A percentile compares a stretch with the other conserved stretches of the same genome.
phyloP scores from a whole-genome alignment of 2,113 vertebrate genomes.

The Zapornia atra region DNA sequence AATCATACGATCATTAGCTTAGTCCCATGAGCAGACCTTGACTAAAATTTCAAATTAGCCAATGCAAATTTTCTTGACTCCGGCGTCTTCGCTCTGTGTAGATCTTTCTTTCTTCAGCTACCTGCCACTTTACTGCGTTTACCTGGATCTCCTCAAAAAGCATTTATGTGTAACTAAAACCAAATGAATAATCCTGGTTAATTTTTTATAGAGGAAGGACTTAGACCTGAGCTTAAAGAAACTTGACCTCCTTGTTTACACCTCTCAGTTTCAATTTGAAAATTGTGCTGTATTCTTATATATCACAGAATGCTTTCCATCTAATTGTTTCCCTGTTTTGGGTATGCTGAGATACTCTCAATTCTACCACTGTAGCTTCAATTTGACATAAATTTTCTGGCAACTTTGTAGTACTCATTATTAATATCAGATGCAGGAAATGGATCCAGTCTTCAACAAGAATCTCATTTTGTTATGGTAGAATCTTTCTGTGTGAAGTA shows the following conservation, averaged over 20 bases:
- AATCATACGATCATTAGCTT: background rate
- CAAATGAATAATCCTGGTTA: background rate
- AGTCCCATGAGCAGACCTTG: background rate
- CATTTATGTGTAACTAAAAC: background rate
- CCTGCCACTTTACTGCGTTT: background rate
- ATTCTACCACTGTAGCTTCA: background rate
- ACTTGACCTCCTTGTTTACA: background rate
- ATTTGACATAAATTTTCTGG: background rate
- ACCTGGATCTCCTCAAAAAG: background rate
- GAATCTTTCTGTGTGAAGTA: background rate
- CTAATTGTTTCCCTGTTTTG: background rate
- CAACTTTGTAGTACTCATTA: background rate
- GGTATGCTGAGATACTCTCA: background rate
- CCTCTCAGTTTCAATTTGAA: background rate
- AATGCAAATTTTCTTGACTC: background rate
- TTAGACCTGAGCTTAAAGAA: background rate
- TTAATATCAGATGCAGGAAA: background rate
- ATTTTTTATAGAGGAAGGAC: background rate
- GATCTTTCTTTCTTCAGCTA: background rate
- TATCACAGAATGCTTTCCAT: background rate
- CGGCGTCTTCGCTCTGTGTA: background rate
- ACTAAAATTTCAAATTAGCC: background rate
- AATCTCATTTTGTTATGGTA: background rate
- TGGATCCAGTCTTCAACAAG: background rate
- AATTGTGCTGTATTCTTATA: background rate